Evolutionary conservation across 2,888 invertebrate genomes (phyloP).

Genomic region (Chloroclystis v-ata): DNA sequence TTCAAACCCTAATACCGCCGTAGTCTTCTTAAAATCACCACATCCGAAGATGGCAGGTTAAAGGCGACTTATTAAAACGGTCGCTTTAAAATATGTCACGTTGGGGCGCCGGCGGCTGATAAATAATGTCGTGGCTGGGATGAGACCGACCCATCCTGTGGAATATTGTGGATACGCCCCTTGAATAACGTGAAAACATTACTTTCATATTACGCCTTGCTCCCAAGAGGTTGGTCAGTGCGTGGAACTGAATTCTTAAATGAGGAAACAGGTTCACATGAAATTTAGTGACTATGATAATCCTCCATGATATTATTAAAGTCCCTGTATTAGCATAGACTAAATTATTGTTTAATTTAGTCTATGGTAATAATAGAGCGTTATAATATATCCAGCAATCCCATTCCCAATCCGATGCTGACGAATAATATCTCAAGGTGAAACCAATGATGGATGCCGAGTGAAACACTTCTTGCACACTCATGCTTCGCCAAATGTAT

Average conservation of each 20-base stretch:
- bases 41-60: constrained; percentile 50
- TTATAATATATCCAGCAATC: constrained; percentile 1
- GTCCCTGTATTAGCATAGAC: no score
- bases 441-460: constrained; percentile 26
- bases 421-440: constrained; percentile 22
- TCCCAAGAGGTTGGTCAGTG: not conserved
- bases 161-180: constrained; percentile 35
- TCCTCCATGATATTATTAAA: no score
- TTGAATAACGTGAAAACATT: constrained; percentile 5
- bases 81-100: constrained; percentile 74
- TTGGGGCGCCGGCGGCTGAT: constrained; percentile 54
- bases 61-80: constrained; percentile 72
- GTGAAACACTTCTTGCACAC: constrained; percentile 9
- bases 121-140: constrained; percentile 62
- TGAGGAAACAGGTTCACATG: no score
- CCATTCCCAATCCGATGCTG: constrained; percentile 15
- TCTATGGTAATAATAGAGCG: no score
- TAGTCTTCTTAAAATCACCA: constrained; percentile 36
- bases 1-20: not conserved
- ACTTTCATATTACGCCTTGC: not conserved
- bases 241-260: not conserved
- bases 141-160: constrained; percentile 32
- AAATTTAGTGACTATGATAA: no score
- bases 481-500: constrained; percentile 20
- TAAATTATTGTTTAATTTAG: no score